A percentile compares a stretch with the other conserved stretches of the same genome.
Conservation (phyloP, 1,140 invertebrate species). For the Achroia grisella region DNA sequence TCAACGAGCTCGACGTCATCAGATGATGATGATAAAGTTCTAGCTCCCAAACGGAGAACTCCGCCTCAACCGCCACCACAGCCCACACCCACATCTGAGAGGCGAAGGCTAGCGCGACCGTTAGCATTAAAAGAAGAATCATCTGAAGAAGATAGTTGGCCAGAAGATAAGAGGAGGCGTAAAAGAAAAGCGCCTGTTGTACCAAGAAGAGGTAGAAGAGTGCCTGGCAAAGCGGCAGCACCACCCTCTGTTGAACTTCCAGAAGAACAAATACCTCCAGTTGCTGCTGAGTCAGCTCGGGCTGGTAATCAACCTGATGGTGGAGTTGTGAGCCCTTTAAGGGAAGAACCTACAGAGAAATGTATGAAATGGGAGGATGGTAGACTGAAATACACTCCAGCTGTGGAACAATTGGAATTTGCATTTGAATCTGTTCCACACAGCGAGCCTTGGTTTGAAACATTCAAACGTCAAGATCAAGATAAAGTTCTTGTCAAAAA, state of each 20-base stretch:
- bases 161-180: slow-evolving; percentile 42
- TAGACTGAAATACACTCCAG: slow-evolving; percentile 71
- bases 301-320: slow-evolving; percentile 16
- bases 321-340: slow-evolving; percentile 35
- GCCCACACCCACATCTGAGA: slow-evolving; percentile 23
- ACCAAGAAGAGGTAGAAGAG: slow-evolving; percentile 21
- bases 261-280: slow-evolving; percentile 15
- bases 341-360: slow-evolving; percentile 42
- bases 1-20: slow-evolving; percentile 72
- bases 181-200: slow-evolving; percentile 34
- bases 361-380: slow-evolving; percentile 65
- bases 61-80: slow-evolving; percentile 24
- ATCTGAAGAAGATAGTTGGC: slow-evolving; percentile 60
- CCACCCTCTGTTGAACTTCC: neutral
- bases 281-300: slow-evolving; percentile 9
- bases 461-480: slow-evolving; percentile 83
- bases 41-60: slow-evolving; percentile 38
- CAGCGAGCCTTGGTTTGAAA: slow-evolving; percentile 85
- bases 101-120: slow-evolving; percentile 49
- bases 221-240: slow-evolving; percentile 13
- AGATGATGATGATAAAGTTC: slow-evolving; percentile 69
- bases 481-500: slow-evolving; percentile 75
- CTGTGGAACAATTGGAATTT: slow-evolving; percentile 80
- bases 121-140: slow-evolving; percentile 58
- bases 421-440: slow-evolving; percentile 83